Evolutionary conservation across 2,888 invertebrate genomes (phyloP).

Genomic region (Thymelicus lineola): DNA sequence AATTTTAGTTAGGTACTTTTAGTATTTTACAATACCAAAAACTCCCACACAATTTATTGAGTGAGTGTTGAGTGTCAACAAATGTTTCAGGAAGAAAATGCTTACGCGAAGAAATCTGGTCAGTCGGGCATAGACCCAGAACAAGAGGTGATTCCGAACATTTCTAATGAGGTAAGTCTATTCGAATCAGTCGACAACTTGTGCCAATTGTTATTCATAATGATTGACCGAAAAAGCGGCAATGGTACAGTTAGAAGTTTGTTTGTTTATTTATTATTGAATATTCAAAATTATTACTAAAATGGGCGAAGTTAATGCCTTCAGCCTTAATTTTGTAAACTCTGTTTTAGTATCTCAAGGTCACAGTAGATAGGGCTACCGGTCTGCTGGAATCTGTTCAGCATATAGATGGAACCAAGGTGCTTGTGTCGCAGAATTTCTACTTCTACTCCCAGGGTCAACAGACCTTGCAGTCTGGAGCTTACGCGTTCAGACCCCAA

Average conservation of each 20-base stretch:
- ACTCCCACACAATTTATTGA: too few relatives aligned
- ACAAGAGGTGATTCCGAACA: constrained; percentile 59
- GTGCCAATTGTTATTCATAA: too few relatives aligned
- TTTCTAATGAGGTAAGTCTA: constrained; percentile 68
- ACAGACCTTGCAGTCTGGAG: constrained; percentile 86
- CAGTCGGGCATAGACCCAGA: constrained; percentile 50
- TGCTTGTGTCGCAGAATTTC: constrained; percentile 77
- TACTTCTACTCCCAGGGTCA: constrained; percentile 80
- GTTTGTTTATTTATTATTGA: too few relatives aligned
- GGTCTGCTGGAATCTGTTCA: constrained; percentile 71
- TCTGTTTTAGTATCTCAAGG: constrained; percentile 66
- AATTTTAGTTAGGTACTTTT: too few relatives aligned
- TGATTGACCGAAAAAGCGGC: too few relatives aligned
- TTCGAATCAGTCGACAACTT: too few relatives aligned
- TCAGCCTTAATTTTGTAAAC: neutral
- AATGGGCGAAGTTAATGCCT: too few relatives aligned
- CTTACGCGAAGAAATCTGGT: constrained; percentile 52
- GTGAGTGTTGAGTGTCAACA: neutral
- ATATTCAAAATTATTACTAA: too few relatives aligned
- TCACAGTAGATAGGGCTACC: constrained; percentile 62
- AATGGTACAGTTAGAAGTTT: too few relatives aligned
- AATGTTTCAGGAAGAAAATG: constrained; percentile 58
- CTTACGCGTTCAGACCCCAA: constrained; percentile 87
- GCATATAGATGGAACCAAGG: constrained; percentile 66
- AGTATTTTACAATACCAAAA: too few relatives aligned